These are phyloP conservation scores for Pelochelys cantorii DNA, from an alignment of 2,797 vertebrate species.

Conservation along the genomic window DNA sequence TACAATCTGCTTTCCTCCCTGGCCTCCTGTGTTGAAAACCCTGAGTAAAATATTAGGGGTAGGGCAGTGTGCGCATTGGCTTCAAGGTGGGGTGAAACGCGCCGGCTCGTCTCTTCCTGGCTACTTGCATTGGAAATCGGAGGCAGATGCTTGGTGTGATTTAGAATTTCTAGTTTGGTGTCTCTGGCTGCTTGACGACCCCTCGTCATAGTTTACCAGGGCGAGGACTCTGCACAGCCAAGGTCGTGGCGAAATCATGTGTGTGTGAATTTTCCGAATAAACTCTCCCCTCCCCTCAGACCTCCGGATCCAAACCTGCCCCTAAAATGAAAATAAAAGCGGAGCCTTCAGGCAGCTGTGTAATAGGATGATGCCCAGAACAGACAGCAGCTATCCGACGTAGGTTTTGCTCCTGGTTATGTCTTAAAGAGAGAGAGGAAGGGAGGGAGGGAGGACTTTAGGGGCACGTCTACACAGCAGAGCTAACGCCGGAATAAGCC, in stretches of 20 bases:
- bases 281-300: neutral
- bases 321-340: neutral
- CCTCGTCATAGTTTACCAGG: neutral
- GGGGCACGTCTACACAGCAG: too few species aligned
- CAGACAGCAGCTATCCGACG: neutral
- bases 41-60: neutral
- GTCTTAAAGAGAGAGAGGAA: neutral
- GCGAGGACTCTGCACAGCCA: neutral
- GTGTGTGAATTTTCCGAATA: neutral
- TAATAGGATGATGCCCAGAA: neutral
- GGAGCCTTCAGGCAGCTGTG: neutral
- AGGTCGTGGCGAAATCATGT: neutral
- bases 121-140: neutral
- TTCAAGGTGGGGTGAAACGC: neutral
- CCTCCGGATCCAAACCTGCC: neutral
- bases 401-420: neutral
- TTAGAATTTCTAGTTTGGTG: neutral
- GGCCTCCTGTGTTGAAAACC: neutral
- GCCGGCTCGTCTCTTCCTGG: neutral
- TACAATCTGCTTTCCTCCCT: neutral
- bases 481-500: too few species aligned
- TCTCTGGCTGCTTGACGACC: neutral
- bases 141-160: neutral
- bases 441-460: neutral
- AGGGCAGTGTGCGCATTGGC: neutral